These are phyloP conservation scores for Nannoperca australis DNA, from an alignment of 2,797 vertebrate genomes.

Conservation along the genomic window DNA sequence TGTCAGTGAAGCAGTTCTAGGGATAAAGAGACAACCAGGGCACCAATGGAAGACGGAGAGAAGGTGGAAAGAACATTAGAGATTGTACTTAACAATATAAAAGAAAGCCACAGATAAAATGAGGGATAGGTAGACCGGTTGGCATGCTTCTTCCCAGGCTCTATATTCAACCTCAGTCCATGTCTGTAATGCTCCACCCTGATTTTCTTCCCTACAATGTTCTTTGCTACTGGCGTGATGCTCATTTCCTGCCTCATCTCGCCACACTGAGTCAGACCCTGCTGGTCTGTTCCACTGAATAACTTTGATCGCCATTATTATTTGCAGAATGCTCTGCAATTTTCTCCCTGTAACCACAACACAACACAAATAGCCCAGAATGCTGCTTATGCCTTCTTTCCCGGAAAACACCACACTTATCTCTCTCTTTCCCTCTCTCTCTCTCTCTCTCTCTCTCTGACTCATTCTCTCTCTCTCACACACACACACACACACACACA, in stretches of 20 bases:
- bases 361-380: slow-evolving; percentile 43
- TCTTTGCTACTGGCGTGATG: slow-evolving; percentile 30
- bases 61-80: background rate
- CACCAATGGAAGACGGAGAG: slow-evolving; percentile 17
- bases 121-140: slow-evolving; percentile 6
- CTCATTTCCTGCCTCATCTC: slow-evolving; percentile 59
- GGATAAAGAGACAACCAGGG: slow-evolving; percentile 37
- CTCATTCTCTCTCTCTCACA: background rate
- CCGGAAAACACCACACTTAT: slow-evolving; percentile 12
- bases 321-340: slow-evolving; percentile 48
- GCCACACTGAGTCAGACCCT: slow-evolving; percentile 42
- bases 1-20: slow-evolving; percentile 42
- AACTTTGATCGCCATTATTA: slow-evolving; percentile 55
- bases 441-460: background rate
- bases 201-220: slow-evolving; percentile 9
- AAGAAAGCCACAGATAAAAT: slow-evolving; percentile 1
- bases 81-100: background rate
- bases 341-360: slow-evolving; percentile 46
- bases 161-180: slow-evolving; percentile 6
- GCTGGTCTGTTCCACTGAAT: slow-evolving; percentile 53
- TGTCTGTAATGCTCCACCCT: slow-evolving; percentile 5
- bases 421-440: background rate
- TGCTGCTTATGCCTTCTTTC: slow-evolving; percentile 22
- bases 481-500: background rate
- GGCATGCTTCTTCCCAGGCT: slow-evolving; percentile 11